A percentile compares a stretch with the other conserved stretches of the same genome.
phyloP scores from a whole-genome alignment of 1,140 invertebrate species.

The Pemphigus obesinymphae region DNA sequence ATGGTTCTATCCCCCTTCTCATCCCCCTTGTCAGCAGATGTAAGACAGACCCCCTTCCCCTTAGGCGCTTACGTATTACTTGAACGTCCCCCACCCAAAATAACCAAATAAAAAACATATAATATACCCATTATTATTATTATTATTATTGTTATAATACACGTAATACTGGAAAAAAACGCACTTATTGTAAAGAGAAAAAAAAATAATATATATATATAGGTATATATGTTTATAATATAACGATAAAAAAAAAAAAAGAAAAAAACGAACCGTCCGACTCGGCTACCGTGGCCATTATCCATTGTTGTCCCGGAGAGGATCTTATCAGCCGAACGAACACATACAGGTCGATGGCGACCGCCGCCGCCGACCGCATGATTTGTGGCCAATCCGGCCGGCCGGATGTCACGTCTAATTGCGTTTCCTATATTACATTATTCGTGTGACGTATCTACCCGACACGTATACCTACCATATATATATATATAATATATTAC shows the following conservation, averaged over 20 bases:
- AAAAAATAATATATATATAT: neutral
- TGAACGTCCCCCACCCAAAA: too few relatives aligned
- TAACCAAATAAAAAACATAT: too few relatives aligned
- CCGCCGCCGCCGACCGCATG: slow-evolving; percentile 1
- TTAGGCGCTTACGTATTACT: too few relatives aligned
- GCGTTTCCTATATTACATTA: slow-evolving; percentile 41
- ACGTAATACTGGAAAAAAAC: too few relatives aligned
- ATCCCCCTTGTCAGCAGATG: too few relatives aligned
- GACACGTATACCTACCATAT: slow-evolving; percentile 7
- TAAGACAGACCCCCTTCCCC: too few relatives aligned
- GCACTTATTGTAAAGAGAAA: too few relatives aligned
- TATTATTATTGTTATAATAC: too few relatives aligned
- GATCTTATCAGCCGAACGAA: slow-evolving; percentile 9
- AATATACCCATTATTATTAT: too few relatives aligned
- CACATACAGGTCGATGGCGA: slow-evolving; percentile 24
- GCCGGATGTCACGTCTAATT: slow-evolving; percentile 41
- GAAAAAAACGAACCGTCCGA: neutral
- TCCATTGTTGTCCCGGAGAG: slow-evolving; percentile 26
- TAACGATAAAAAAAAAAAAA: neutral
- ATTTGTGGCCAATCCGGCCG: slow-evolving; percentile 36
- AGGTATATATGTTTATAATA: neutral
- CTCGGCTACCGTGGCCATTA: slow-evolving; percentile 28
- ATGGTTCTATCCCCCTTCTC: too few relatives aligned
- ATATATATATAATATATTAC: too few relatives aligned
- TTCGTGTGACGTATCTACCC: slow-evolving; percentile 34